Evolutionary conservation across 2,113 vertebrate genomes (phyloP).

Genomic region (Ammospiza caudacuta): DNA sequence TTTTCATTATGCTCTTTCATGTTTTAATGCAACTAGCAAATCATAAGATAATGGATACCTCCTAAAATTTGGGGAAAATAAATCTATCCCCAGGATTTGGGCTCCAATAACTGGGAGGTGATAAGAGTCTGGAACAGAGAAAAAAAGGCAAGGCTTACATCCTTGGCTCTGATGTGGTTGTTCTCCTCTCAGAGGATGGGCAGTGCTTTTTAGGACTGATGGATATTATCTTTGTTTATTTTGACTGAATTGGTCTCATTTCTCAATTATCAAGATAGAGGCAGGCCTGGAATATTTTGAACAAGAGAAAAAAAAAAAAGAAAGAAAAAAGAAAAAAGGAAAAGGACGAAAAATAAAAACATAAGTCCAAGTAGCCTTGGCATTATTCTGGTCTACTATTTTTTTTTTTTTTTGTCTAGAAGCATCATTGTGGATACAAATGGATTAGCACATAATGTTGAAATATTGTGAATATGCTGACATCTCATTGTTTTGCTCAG

Average conservation of each 20-base stretch:
- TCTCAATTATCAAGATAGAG: not conserved
- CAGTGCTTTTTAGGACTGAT: not conserved
- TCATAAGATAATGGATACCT: not conserved
- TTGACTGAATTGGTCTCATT: not conserved
- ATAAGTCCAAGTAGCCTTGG: not conserved
- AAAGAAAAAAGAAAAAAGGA: not conserved
- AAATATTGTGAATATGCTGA: conserved; percentile 53
- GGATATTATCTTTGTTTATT: not conserved
- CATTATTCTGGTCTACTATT: not conserved
- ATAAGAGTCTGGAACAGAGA: not conserved
- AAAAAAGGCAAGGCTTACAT: not conserved
- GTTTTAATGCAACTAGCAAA: not conserved
- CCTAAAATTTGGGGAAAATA: not conserved
- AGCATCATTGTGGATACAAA: conserved; percentile 23
- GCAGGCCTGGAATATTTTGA: not conserved
- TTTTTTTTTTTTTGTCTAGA: not conserved
- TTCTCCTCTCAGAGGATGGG: not conserved
- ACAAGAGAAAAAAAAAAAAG: not conserved
- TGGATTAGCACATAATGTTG: conserved; percentile 44
- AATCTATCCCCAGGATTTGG: not conserved
- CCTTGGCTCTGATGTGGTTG: not conserved
- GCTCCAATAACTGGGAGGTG: not conserved
- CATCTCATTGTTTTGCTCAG: conserved; percentile 65
- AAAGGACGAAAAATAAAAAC: not conserved
- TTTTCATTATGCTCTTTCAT: not conserved